Conservation (phyloP, 2,888 invertebrate genomes). For the Lasioglossum figueresi region DNA sequence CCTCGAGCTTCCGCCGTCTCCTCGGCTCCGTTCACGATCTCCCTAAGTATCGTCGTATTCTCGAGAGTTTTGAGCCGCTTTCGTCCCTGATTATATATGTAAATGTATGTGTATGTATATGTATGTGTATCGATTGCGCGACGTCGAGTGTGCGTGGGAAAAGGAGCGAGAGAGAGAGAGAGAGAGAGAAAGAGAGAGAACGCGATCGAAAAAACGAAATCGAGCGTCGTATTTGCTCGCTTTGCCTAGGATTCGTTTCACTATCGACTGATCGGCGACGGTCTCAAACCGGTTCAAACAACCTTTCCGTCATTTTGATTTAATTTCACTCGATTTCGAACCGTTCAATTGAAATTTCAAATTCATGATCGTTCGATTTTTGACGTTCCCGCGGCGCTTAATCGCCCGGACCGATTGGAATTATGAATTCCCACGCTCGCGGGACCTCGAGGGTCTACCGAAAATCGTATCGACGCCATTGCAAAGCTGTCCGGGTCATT, state of each 20-base stretch:
- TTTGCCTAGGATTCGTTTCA: neutral
- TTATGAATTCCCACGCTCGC: neutral
- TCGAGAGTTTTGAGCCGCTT: conserved; percentile 35
- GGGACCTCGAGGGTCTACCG: neutral
- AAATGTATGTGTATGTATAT: conserved; percentile 45
- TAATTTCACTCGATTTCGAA: neutral
- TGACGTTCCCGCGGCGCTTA: neutral
- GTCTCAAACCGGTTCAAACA: neutral
- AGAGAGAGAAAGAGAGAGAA: conserved; percentile 10
- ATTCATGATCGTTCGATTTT: conserved; percentile 18
- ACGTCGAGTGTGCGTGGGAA: conserved; percentile 1
- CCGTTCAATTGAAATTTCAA: conserved; percentile 19
- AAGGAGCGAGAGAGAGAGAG: conserved; percentile 1
- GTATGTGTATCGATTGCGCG: conserved; percentile 50
- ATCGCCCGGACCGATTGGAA: neutral
- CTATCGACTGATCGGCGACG: neutral
- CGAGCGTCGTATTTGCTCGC: conserved; percentile 23
- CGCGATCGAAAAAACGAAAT: conserved; percentile 24
- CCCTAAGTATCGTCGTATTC: neutral
- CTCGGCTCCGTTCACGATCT: conserved; percentile 7
- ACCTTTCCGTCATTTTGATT: neutral
- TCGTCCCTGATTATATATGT: conserved; percentile 37
- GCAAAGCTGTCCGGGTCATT: neutral
- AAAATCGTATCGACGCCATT: neutral
- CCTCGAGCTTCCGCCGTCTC: neutral